Conservation (phyloP, 2,888 invertebrate genomes). For the Dinocampus coccinellae region DNA sequence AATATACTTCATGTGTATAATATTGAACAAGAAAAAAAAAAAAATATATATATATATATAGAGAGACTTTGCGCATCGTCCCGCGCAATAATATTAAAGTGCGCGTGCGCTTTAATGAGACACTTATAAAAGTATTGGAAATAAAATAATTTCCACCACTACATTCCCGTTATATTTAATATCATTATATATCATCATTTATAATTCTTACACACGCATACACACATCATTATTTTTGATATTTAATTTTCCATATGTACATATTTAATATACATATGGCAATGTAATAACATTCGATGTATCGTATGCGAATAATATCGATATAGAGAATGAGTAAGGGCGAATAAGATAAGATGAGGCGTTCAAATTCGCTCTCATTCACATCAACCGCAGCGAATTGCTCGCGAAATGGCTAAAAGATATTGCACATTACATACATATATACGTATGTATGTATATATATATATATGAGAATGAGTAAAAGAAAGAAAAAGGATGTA, state of each 20-base stretch:
- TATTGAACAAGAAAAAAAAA: too few species aligned
- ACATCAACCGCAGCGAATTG: constrained; percentile 53
- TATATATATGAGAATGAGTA: background rate
- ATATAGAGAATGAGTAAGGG: too few species aligned
- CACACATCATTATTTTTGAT: background rate
- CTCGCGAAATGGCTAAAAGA: constrained; percentile 33
- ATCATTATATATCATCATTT: background rate
- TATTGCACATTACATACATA: background rate
- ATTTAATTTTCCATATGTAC: background rate
- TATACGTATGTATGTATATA: constrained; percentile 12
- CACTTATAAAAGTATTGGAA: background rate
- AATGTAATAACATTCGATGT: background rate
- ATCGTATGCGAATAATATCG: constrained; percentile 18
- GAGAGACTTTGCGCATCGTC: background rate
- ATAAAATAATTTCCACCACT: background rate
- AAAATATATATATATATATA: background rate
- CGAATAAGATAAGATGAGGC: too few species aligned
- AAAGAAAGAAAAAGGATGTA: constrained; percentile 11
- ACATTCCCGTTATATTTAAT: constrained; percentile 1
- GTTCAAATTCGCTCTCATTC: constrained; percentile 48
- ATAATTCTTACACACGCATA: background rate
- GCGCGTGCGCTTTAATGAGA: constrained; percentile 12
- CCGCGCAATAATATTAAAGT: background rate
- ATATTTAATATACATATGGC: background rate
- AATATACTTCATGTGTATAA: too few species aligned